Conservation (phyloP, 2,797 vertebrate genomes). For the Bryconaethiops microstoma region DNA sequence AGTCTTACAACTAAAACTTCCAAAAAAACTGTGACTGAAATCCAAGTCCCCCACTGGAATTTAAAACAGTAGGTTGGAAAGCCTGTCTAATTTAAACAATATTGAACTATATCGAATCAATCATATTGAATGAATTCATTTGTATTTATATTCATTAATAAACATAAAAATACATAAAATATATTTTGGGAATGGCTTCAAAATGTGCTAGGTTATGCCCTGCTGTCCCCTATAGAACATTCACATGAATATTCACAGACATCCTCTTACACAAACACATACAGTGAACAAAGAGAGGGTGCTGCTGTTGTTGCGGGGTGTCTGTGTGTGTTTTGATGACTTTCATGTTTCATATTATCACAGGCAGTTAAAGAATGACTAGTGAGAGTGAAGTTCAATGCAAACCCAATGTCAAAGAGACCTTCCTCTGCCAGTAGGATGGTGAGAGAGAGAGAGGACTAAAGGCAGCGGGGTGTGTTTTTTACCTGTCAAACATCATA, state of each 20-base stretch:
- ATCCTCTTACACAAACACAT: neutral
- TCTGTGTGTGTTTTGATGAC: neutral
- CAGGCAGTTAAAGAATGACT: neutral
- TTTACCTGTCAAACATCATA: slow-evolving; percentile 34
- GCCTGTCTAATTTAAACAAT: no score
- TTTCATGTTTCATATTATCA: neutral
- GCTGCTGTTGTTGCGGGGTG: neutral
- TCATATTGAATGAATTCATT: no score
- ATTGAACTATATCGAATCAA: no score
- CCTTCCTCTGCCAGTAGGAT: slow-evolving; percentile 51
- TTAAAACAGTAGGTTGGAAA: no score
- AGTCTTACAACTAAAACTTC: no score
- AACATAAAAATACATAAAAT: no score
- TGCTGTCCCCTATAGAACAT: no score
- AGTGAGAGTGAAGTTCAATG: neutral
- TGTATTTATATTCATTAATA: no score
- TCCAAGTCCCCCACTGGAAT: no score
- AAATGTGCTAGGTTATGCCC: no score
- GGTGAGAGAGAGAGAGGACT: neutral
- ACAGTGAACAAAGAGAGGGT: neutral
- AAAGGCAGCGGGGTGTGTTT: slow-evolving; percentile 30
- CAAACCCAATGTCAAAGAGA: slow-evolving; percentile 43
- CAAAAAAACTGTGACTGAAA: no score
- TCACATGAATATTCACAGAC: neutral
- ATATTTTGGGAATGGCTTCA: no score